These are phyloP conservation scores for Panorpa germanica DNA, from an alignment of 2,888 invertebrate genomes.

Conservation along the genomic window DNA sequence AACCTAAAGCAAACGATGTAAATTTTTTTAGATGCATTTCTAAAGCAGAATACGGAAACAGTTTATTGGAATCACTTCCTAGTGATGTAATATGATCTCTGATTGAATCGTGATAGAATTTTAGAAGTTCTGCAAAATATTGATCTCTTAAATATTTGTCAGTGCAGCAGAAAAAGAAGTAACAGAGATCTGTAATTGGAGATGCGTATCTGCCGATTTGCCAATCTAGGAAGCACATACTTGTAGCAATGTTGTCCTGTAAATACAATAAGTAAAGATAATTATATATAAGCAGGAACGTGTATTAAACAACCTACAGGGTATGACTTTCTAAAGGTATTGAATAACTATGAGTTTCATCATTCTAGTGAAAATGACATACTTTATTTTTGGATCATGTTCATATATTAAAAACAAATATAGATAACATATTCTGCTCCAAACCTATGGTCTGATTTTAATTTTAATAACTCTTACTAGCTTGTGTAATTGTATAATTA, in stretches of 20 bases:
- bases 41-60: slow-evolving; percentile 15
- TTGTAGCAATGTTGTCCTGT: slow-evolving; percentile 9
- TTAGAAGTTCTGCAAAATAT: not conserved
- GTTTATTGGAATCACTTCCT: not conserved
- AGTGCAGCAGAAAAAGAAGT: slow-evolving; percentile 1
- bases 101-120: not conserved
- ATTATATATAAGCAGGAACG: too few relatives aligned
- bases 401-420: too few relatives aligned
- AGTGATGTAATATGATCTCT: not conserved
- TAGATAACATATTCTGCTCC: too few relatives aligned
- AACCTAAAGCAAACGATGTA: not conserved
- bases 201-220: slow-evolving; percentile 15
- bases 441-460: too few relatives aligned
- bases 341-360: too few relatives aligned
- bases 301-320: too few relatives aligned
- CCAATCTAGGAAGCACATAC: slow-evolving; percentile 16
- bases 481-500: too few relatives aligned
- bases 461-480: too few relatives aligned
- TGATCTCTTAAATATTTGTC: not conserved
- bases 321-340: too few relatives aligned
- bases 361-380: too few relatives aligned
- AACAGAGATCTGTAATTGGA: slow-evolving; percentile 10
- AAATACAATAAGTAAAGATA: too few relatives aligned
- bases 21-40: slow-evolving; percentile 16
- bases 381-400: too few relatives aligned